Evolutionary conservation across 2,888 invertebrate species (phyloP).

Genomic region (Andrena haemorrhoa): DNA sequence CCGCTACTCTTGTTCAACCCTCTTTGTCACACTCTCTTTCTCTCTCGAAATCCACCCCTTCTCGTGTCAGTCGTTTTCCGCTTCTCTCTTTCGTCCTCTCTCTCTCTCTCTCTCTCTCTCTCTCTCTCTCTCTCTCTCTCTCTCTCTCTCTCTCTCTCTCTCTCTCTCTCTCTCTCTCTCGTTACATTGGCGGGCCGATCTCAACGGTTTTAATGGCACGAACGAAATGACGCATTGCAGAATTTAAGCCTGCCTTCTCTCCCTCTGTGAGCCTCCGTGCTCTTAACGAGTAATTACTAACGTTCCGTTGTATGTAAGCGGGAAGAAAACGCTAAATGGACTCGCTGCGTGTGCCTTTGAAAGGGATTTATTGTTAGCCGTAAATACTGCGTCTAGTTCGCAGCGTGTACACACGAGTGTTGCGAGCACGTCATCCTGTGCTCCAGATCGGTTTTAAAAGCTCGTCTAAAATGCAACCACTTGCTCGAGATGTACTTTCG

Average conservation of each 20-base stretch:
- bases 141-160: background rate
- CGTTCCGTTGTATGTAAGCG: conserved; percentile 49
- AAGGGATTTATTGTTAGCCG: conserved; percentile 63
- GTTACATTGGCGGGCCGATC: conserved; percentile 48
- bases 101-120: background rate
- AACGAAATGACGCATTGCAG: conserved; percentile 66
- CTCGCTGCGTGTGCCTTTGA: conserved; percentile 59
- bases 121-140: background rate
- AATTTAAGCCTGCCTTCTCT: conserved; percentile 60
- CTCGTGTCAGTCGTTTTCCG: conserved; percentile 5
- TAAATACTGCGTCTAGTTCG: conserved; percentile 49
- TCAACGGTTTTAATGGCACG: conserved; percentile 69
- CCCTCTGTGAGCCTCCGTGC: conserved; percentile 49
- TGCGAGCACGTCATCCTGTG: background rate
- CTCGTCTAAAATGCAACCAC: conserved; percentile 1
- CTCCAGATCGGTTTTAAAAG: conserved; percentile 13
- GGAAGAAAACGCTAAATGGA: conserved; percentile 64
- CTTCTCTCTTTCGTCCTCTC: background rate
- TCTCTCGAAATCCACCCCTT: conserved; percentile 14
- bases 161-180: conserved; percentile 1
- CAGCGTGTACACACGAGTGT: background rate
- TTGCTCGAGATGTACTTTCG: background rate
- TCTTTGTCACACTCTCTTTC: conserved; percentile 29
- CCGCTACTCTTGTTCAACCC: conserved; percentile 25
- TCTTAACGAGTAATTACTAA: conserved; percentile 69